phyloP scores from a whole-genome alignment of 2,797 vertebrate genomes.

The Smutsia temminckii region DNA sequence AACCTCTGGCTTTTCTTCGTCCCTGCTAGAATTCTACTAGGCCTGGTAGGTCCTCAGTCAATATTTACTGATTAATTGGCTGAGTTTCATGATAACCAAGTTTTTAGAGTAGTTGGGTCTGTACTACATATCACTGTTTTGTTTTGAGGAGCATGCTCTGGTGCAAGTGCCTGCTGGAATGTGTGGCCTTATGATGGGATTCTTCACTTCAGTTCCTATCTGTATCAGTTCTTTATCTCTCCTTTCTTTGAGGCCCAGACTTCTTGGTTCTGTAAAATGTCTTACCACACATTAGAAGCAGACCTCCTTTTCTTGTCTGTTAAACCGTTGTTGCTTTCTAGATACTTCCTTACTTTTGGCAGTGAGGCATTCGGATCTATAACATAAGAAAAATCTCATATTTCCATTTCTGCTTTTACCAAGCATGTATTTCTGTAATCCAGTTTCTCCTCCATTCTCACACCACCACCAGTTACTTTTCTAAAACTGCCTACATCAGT shows the following conservation, averaged over 20 bases:
- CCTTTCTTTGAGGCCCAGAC: neutral
- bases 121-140: neutral
- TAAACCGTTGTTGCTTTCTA: constrained; percentile 10
- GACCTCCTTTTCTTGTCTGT: neutral
- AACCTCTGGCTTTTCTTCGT: constrained; percentile 1
- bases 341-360: neutral
- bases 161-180: constrained; percentile 21
- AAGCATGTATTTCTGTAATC: neutral
- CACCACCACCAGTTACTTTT: neutral
- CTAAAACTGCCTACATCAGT: neutral
- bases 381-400: neutral
- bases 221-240: constrained; percentile 27
- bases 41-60: neutral
- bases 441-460: neutral
- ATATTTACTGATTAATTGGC: neutral
- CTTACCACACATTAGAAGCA: constrained; percentile 58
- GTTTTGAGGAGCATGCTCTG: neutral
- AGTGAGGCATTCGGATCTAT: neutral
- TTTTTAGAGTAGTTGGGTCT: neutral
- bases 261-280: constrained; percentile 50
- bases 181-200: neutral
- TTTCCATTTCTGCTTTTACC: constrained; percentile 3
- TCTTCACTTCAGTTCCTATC: neutral
- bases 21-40: neutral
- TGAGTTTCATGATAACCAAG: neutral